These are phyloP conservation scores for Lasioglossum oenotherae DNA, from an alignment of 2,888 invertebrate species.

Conservation along the genomic window DNA sequence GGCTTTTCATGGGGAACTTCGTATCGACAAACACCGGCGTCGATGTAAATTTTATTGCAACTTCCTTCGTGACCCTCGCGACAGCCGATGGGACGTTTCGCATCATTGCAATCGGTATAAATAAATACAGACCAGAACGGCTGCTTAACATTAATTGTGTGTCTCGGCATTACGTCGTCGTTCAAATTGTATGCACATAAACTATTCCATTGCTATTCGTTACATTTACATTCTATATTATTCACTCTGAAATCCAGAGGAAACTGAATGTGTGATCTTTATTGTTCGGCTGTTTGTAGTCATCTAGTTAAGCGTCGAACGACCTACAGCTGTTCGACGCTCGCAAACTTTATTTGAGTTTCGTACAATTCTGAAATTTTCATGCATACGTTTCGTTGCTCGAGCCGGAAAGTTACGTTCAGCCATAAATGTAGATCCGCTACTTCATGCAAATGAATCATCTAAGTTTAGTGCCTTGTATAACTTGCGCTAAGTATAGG, in stretches of 20 bases:
- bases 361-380: constrained; percentile 14
- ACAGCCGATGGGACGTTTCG: background rate
- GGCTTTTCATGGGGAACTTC: constrained; percentile 26
- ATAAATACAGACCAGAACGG: background rate
- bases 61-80: background rate
- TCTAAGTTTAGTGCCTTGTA: constrained; percentile 31
- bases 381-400: constrained; percentile 19
- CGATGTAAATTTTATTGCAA: constrained; percentile 45
- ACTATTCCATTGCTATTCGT: background rate
- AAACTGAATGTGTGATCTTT: background rate
- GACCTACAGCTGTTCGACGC: background rate
- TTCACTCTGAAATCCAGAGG: background rate
- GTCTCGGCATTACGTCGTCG: background rate
- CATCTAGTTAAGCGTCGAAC: background rate
- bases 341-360: constrained; percentile 6
- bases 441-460: constrained; percentile 41
- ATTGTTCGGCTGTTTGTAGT: background rate
- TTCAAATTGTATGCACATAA: background rate
- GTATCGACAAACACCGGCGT: constrained; percentile 36
- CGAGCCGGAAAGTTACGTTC: constrained; percentile 14
- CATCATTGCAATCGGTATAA: constrained; percentile 29
- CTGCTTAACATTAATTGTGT: background rate
- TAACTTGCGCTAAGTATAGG: constrained; percentile 29
- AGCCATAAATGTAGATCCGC: constrained; percentile 24
- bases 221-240: background rate